Evolutionary conservation across 2,797 vertebrate genomes (phyloP).

Genomic region (Paedocypris micromegethes): DNA sequence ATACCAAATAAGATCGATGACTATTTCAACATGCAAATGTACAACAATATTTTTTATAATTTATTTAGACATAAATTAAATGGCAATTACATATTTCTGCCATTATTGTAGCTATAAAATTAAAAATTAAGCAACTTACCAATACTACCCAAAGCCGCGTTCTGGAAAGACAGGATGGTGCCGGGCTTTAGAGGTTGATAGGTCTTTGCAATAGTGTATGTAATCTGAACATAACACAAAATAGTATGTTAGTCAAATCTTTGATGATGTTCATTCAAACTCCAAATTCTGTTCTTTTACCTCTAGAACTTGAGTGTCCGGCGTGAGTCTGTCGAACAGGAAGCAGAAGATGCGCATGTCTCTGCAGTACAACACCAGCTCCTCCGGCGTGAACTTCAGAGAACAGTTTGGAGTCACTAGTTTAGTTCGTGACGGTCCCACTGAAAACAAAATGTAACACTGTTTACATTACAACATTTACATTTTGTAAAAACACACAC

Average conservation of each 20-base stretch:
- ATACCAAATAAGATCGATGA: too few species aligned
- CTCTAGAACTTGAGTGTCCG: slow-evolving; percentile 79
- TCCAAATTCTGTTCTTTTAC: slow-evolving; percentile 37
- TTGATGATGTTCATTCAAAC: slow-evolving; percentile 45
- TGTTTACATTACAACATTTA: background rate
- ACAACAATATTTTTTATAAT: too few species aligned
- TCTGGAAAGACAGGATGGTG: slow-evolving; percentile 71
- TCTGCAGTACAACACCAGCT: slow-evolving; percentile 82
- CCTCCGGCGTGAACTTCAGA: slow-evolving; percentile 88
- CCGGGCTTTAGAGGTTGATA: slow-evolving; percentile 75
- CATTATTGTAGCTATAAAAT: too few species aligned
- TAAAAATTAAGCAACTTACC: slow-evolving; percentile 57
- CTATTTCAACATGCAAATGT: too few species aligned
- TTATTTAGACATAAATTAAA: too few species aligned
- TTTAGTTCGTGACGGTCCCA: slow-evolving; percentile 79
- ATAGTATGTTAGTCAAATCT: slow-evolving; percentile 34
- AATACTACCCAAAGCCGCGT: slow-evolving; percentile 70
- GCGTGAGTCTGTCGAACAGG: slow-evolving; percentile 78
- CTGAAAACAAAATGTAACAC: slow-evolving; percentile 53
- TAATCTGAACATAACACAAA: slow-evolving; percentile 62
- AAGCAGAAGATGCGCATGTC: slow-evolving; percentile 87
- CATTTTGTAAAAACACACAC: too few species aligned
- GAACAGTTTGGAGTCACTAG: slow-evolving; percentile 77
- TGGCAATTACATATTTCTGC: background rate
- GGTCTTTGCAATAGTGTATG: slow-evolving; percentile 74